Percentiles rank a stretch among this genome's conserved stretches.
phyloP scores from a whole-genome alignment of 2,113 vertebrate species.

The Actenoides hombroni region DNA sequence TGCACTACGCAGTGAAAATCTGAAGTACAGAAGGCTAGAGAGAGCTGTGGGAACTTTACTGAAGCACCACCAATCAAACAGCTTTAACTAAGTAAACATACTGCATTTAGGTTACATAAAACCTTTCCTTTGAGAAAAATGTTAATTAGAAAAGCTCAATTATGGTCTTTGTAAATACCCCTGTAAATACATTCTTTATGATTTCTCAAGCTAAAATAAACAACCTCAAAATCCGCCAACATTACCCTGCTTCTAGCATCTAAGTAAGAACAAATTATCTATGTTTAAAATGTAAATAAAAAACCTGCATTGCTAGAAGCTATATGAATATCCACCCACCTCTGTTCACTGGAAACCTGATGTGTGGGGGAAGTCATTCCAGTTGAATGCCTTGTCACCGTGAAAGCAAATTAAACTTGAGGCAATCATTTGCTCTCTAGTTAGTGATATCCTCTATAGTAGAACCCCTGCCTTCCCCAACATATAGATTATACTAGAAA shows the following conservation, averaged over 20 bases:
- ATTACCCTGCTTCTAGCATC: not conserved
- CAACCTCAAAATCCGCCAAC: not conserved
- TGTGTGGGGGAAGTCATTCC: not conserved
- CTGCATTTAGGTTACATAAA: not conserved
- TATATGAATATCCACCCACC: not conserved
- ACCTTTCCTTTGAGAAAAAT: not conserved
- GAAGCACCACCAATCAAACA: not conserved
- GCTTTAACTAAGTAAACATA: not conserved
- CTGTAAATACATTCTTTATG: not conserved
- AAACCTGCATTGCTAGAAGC: not conserved
- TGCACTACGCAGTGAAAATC: not conserved
- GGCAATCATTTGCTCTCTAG: not conserved
- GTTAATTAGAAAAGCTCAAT: not conserved
- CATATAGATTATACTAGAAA: not conserved
- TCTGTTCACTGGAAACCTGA: not conserved
- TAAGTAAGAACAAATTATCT: not conserved
- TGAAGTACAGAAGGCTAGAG: not conserved
- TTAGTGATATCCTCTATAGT: not conserved
- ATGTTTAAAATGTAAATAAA: not conserved
- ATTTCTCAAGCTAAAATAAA: slow-evolving; percentile 12
- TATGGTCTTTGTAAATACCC: not conserved
- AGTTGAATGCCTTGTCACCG: not conserved
- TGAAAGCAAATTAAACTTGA: not conserved
- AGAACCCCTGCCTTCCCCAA: not conserved
- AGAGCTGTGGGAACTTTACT: not conserved